Conservation (phyloP, 2,888 invertebrate species). For the Drosophila affinis region DNA sequence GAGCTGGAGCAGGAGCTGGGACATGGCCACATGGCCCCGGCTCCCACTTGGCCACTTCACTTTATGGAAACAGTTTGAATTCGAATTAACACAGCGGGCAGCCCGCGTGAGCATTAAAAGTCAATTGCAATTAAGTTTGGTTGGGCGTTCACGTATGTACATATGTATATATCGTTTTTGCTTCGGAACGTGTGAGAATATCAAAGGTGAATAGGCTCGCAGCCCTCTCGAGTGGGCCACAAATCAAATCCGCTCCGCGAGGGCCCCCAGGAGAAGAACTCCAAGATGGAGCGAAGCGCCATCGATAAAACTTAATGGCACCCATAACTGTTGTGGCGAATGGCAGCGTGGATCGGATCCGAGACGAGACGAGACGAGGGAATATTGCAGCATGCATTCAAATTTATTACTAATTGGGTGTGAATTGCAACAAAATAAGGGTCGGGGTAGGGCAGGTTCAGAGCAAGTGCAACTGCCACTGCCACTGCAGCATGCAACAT, state of each 20-base stretch:
- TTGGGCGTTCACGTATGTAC: constrained; percentile 33
- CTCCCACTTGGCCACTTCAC: constrained; percentile 45
- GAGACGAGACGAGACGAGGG: constrained; percentile 14
- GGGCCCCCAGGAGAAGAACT: too few species aligned
- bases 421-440: constrained; percentile 71
- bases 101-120: constrained; percentile 70
- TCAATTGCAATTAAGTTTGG: constrained; percentile 78
- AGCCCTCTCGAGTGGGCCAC: constrained; percentile 70
- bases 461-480: constrained; percentile 22
- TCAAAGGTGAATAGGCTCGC: constrained; percentile 66
- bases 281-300: constrained; percentile 61
- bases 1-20: constrained; percentile 10
- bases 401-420: constrained; percentile 83
- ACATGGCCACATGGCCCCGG: constrained; percentile 49
- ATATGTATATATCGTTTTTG: constrained; percentile 6
- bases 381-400: constrained; percentile 75
- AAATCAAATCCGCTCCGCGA: constrained; percentile 65
- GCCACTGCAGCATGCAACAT: constrained; percentile 69
- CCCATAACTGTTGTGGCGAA: constrained; percentile 77
- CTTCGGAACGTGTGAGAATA: constrained; percentile 69
- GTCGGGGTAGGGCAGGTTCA: not conserved
- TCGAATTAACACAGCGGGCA: constrained; percentile 78
- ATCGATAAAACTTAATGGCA: constrained; percentile 82
- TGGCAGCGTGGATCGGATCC: constrained; percentile 9
- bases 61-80: constrained; percentile 77